Conservation (phyloP, 2,113 vertebrate genomes). For the Oryctolagus cuniculus region DNA sequence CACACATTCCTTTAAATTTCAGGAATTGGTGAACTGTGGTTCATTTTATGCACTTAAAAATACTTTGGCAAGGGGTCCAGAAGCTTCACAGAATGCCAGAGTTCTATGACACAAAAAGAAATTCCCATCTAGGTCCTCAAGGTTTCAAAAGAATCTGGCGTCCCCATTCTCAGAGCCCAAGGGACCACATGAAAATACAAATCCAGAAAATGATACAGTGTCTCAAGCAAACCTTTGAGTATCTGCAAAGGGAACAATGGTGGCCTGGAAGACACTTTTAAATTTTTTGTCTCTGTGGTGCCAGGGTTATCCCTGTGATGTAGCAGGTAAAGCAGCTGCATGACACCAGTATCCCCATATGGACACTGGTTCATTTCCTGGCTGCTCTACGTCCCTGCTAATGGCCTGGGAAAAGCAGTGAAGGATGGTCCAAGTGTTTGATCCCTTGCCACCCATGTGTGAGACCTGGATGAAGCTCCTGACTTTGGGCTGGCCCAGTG, state of each 20-base stretch:
- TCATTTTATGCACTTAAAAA: constrained; percentile 2
- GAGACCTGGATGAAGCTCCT: no score
- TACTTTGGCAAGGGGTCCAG: background rate
- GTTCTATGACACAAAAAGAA: background rate
- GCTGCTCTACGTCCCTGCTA: no score
- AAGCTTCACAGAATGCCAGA: background rate
- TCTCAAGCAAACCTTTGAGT: background rate
- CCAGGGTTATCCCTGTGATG: no score
- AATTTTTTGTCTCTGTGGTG: no score
- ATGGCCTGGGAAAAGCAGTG: no score
- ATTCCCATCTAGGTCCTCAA: background rate
- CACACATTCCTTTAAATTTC: constrained; percentile 22
- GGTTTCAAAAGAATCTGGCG: background rate
- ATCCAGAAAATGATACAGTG: background rate
- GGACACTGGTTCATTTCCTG: no score
- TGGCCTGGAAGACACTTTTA: background rate
- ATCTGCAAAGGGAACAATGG: background rate
- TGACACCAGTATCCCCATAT: no score
- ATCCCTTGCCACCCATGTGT: no score
- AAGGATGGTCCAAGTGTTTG: no score
- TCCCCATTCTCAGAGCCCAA: background rate
- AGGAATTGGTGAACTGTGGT: background rate
- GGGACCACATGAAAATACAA: background rate
- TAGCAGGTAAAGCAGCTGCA: no score
- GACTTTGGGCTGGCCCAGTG: no score